These are phyloP conservation scores for Mercenaria mercenaria DNA, from an alignment of 1,140 invertebrate genomes.

Conservation along the genomic window DNA sequence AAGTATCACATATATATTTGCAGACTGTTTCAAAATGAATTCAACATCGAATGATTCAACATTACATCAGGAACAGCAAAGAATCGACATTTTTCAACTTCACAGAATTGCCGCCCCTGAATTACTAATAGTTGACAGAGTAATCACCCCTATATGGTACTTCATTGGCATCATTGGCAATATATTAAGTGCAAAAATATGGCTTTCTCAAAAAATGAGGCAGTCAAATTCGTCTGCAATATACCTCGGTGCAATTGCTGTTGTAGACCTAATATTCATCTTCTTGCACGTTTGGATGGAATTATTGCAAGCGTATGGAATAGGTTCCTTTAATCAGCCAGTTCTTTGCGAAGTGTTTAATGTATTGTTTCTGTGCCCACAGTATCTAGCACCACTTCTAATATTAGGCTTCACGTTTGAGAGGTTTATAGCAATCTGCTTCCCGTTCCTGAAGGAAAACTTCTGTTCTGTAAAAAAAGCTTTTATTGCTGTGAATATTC, in stretches of 20 bases:
- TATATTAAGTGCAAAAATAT: conserved; percentile 79
- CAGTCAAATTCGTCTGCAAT: conserved; percentile 82
- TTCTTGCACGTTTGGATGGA: conserved; percentile 78
- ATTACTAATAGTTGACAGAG: conserved; percentile 71
- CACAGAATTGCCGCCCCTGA: conserved; percentile 68
- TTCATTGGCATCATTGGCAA: conserved; percentile 82
- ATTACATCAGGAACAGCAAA: background rate
- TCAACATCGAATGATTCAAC: background rate
- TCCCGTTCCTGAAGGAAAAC: conserved; percentile 91
- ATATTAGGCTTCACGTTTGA: conserved; percentile 93
- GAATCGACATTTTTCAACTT: background rate
- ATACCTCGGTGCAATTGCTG: conserved; percentile 82
- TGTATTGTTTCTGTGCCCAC: conserved; percentile 69
- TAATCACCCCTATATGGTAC: conserved; percentile 79
- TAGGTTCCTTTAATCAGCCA: conserved; percentile 65
- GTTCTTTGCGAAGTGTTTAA: conserved; percentile 71
- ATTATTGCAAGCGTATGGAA: conserved; percentile 73
- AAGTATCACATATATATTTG: no score
- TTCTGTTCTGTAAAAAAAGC: conserved; percentile 92
- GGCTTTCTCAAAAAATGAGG: conserved; percentile 79
- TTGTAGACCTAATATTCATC: conserved; percentile 81
- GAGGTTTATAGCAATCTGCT: conserved; percentile 92
- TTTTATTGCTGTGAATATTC: conserved; percentile 87
- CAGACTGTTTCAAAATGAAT: background rate
- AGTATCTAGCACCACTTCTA: conserved; percentile 70